These are phyloP conservation scores for Acestrorhynchus altus DNA, from an alignment of 2,797 vertebrate genomes.

Conservation along the genomic window DNA sequence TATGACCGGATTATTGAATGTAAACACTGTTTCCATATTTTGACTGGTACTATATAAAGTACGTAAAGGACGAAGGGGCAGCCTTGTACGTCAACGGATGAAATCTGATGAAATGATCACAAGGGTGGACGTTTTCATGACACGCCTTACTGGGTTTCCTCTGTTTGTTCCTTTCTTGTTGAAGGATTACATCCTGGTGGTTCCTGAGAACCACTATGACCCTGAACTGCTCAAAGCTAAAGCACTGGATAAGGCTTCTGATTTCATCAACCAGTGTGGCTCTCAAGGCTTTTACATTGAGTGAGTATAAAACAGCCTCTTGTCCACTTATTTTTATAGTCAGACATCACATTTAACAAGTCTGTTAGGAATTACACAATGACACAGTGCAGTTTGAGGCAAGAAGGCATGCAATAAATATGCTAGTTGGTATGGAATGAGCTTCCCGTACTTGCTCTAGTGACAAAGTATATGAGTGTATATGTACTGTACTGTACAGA, in stretches of 20 bases:
- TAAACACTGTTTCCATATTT: neutral
- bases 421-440: no score
- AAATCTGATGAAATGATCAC: neutral
- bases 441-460: no score
- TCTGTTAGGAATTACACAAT: no score
- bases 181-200: constrained; percentile 86
- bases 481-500: no score
- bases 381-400: no score
- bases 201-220: constrained; percentile 83
- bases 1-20: no score
- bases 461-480: no score
- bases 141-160: neutral
- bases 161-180: neutral
- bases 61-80: neutral
- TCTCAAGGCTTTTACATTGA: constrained; percentile 86
- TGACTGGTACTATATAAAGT: neutral
- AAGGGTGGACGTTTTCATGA: neutral
- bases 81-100: neutral
- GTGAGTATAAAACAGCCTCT: constrained; percentile 75
- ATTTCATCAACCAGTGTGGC: constrained; percentile 88
- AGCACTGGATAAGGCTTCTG: constrained; percentile 83
- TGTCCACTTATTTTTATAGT: no score
- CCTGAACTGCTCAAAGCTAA: constrained; percentile 83
- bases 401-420: no score
- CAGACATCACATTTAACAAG: no score